A percentile compares a stretch with the other conserved stretches of the same genome.
Conservation (phyloP, 1,140 invertebrate species). For the Drosophila cardini region DNA sequence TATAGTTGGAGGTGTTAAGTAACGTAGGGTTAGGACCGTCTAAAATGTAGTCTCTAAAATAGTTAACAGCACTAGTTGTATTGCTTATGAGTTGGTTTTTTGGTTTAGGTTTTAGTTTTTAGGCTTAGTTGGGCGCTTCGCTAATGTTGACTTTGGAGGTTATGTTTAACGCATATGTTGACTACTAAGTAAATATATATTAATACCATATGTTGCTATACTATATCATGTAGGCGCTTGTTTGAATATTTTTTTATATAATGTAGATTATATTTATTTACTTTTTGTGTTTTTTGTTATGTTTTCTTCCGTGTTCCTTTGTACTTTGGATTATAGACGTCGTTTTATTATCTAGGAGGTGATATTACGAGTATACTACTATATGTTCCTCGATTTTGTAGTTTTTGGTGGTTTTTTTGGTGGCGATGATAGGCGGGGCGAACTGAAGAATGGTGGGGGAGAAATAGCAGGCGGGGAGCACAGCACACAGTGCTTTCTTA, state of each 20-base stretch:
- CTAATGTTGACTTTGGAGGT: constrained; percentile 46
- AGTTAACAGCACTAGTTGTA: constrained; percentile 77
- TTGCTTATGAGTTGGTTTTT: constrained; percentile 68
- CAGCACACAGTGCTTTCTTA: constrained; percentile 14
- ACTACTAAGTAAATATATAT: constrained; percentile 64
- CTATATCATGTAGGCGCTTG: constrained; percentile 28
- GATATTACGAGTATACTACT: constrained; percentile 7
- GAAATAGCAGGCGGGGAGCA: constrained; percentile 30
- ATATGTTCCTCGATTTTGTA: constrained; percentile 16
- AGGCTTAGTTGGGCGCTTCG: constrained; percentile 31
- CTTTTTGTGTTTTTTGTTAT: constrained; percentile 37
- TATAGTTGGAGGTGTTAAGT: constrained; percentile 63
- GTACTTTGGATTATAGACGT: constrained; percentile 81
- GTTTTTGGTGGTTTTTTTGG: constrained; percentile 62
- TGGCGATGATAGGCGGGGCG: constrained; percentile 69
- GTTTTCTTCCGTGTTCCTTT: constrained; percentile 56
- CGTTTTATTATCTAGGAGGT: constrained; percentile 51
- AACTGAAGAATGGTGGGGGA: constrained; percentile 46
- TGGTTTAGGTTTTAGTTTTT: constrained; percentile 36
- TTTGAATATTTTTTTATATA: constrained; percentile 43
- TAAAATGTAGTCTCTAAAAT: constrained; percentile 73
- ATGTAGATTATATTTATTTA: constrained; percentile 13
- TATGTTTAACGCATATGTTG: constrained; percentile 64
- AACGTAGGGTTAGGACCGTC: constrained; percentile 51
- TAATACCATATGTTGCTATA: constrained; percentile 82